A percentile compares a stretch with the other conserved stretches of the same genome.
Conservation (phyloP, 2,888 invertebrate genomes). For the Melanostoma scalare region DNA sequence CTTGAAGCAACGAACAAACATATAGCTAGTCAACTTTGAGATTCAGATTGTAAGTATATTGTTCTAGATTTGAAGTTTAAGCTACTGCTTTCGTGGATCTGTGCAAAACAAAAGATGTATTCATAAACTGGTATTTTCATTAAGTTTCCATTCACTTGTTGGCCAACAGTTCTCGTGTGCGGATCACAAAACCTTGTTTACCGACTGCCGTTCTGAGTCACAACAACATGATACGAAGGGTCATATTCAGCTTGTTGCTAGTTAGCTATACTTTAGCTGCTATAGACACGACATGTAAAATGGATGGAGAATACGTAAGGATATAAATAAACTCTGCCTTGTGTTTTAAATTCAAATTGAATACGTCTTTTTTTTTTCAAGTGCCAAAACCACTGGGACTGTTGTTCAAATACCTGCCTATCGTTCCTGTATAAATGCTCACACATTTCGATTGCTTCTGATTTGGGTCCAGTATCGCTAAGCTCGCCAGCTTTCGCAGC, state of each 20-base stretch:
- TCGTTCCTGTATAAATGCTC: conserved; percentile 77
- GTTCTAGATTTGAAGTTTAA: neutral
- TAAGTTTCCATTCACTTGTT: conserved; percentile 42
- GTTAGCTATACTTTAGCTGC: conserved; percentile 29
- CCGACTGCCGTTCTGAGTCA: neutral
- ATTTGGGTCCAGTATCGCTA: neutral
- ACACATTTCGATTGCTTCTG: conserved; percentile 15
- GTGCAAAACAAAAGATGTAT: conserved; percentile 19
- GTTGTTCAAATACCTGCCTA: conserved; percentile 79
- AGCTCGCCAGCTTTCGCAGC: neutral
- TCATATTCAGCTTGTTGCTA: conserved; percentile 25
- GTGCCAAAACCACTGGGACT: conserved; percentile 80
- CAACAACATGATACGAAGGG: conserved; percentile 30
- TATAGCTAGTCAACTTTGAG: neutral
- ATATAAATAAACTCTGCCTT: neutral
- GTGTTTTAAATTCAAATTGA: conserved; percentile 7
- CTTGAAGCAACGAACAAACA: neutral
- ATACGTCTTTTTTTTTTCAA: conserved; percentile 54
- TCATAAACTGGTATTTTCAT: conserved; percentile 59
- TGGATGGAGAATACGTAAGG: conserved; percentile 53
- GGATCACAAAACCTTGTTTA: neutral
- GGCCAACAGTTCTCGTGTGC: conserved; percentile 36
- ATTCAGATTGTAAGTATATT: neutral
- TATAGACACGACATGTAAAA: conserved; percentile 17
- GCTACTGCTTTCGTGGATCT: neutral